A percentile compares a stretch with the other conserved stretches of the same genome.
These are phyloP conservation scores for Chlorodrepanis virens DNA, from an alignment of 2,113 vertebrate species.

Conservation along the genomic window DNA sequence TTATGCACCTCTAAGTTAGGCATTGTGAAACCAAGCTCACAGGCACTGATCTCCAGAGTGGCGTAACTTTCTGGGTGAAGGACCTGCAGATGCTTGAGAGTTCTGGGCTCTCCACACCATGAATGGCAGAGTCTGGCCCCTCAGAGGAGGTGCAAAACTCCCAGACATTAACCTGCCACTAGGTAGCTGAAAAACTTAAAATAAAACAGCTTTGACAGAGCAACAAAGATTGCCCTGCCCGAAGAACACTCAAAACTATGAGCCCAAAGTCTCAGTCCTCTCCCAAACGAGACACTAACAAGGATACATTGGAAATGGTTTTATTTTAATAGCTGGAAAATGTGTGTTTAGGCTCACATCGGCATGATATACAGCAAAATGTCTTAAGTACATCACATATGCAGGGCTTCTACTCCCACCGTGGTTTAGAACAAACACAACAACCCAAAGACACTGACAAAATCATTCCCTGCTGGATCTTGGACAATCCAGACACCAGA, in stretches of 20 bases:
- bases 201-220: background rate
- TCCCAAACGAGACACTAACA: background rate
- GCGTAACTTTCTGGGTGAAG: background rate
- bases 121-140: background rate
- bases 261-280: background rate
- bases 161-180: background rate
- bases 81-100: background rate
- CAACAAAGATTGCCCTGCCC: background rate
- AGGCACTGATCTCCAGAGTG: background rate
- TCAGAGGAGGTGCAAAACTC: background rate
- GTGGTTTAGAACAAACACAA: background rate
- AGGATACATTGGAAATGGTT: background rate
- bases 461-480: background rate
- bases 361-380: background rate
- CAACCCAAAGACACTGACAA: background rate
- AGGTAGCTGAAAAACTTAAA: background rate
- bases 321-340: background rate
- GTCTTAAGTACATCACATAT: background rate
- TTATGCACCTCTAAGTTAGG: conserved; percentile 4
- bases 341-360: background rate
- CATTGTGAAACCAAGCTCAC: background rate
- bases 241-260: background rate
- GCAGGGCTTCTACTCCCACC: background rate
- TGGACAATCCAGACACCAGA: background rate
- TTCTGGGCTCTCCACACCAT: background rate